Evolutionary conservation across 2,797 vertebrate genomes (phyloP), one percentile per base, ranked within the genome.

Genomic region (Oreochromis grahami): DNA sequence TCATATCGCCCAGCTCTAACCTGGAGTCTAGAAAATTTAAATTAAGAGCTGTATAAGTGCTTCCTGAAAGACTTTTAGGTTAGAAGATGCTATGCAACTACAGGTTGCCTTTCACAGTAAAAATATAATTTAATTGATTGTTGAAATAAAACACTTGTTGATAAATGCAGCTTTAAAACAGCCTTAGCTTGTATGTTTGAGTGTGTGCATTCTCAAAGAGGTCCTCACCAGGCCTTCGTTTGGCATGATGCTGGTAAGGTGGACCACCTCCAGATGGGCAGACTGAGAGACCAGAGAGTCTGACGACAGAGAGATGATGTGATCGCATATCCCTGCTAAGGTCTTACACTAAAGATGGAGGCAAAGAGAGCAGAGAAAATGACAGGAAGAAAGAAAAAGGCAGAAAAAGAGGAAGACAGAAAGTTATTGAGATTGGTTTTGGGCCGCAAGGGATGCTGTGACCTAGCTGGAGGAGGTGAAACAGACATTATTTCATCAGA

Each of bases 281-380:
- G 96, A 98, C 92, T 98, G 97, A 36, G 97, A 97, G 87, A 97
- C 97, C 94, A 98, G 94, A 24, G 97, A 96, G 92, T 98, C 97
- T 5, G 98, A 98, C 58, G 98, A 98, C 87, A 98, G 95, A 8
- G 97, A 97, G 93, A 98, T 97, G 96, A 99, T 97, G 95, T 98
- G 98, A 94, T 98, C 97, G 89, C 98, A 98, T 91, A 99, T 98
- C 92, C 98, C 98, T 82, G 97, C 97, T 93, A 98, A 93, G 80
- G 97, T 97, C 95, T 98, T 99, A 94, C 98, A 99, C 98, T 99
- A 91, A 70, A 88, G 84, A 86, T 26, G 15, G 82, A 90, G 65
- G 76, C 70, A 79, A 83, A 77, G 82, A 72, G 8, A 77, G 78
- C 52, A 58, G 80, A 26, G 32, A 45, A 56, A 85, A 60, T 45